These are phyloP conservation scores for Tiliqua scincoides DNA, from an alignment of 2,113 vertebrate genomes.

Conservation along the genomic window DNA sequence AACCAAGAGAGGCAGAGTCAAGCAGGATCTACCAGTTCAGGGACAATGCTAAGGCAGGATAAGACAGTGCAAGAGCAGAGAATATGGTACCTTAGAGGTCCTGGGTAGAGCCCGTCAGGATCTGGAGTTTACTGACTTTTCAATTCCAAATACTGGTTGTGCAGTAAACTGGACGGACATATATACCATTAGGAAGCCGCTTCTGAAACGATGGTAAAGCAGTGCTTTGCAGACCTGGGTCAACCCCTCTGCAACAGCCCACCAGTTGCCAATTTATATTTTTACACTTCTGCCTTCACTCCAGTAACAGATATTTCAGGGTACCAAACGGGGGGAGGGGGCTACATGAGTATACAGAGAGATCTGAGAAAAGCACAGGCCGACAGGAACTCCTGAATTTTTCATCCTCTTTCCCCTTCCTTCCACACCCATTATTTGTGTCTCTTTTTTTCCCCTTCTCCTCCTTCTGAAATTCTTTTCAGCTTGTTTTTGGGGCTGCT, in stretches of 20 bases:
- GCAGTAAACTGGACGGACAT: neutral
- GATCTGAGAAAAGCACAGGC: no score
- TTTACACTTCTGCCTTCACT: no score
- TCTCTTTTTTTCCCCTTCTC: no score
- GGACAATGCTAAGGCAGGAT: neutral
- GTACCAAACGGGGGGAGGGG: no score
- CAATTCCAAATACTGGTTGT: neutral
- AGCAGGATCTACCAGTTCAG: no score
- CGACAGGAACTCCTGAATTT: no score
- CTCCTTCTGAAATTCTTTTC: no score
- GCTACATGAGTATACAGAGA: no score
- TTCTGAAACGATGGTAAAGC: neutral
- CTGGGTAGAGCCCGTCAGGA: neutral
- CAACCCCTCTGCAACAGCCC: neutral
- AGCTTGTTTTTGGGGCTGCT: no score
- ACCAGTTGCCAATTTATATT: neutral
- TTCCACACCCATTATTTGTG: no score
- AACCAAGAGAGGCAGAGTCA: no score
- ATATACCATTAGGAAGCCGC: neutral
- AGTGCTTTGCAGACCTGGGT: neutral
- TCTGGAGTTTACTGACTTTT: neutral
- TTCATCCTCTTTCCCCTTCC: no score
- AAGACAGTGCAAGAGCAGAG: neutral
- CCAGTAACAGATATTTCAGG: neutral
- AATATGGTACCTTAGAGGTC: neutral